phyloP scores from a whole-genome alignment of 1,140 invertebrate genomes.

The Anoplophora glabripennis region DNA sequence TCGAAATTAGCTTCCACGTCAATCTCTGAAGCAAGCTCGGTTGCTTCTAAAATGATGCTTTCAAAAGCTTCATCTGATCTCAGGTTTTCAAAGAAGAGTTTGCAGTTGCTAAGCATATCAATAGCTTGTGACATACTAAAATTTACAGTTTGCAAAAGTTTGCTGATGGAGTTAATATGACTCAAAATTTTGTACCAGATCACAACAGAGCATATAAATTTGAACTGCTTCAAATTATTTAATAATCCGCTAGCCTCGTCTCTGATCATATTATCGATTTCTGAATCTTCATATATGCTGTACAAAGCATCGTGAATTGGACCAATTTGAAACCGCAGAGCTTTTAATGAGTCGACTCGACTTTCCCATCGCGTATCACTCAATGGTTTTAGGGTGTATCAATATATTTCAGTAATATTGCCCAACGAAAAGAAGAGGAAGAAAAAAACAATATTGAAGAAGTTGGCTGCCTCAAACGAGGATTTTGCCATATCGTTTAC shows the following conservation, averaged over 20 bases:
- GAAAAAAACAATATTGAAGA: conserved; percentile 39
- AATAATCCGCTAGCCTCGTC: conserved; percentile 14
- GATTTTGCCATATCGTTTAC: conserved; percentile 33
- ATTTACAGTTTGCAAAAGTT: conserved; percentile 22
- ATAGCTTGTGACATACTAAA: too few relatives aligned
- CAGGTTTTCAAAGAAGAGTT: too few relatives aligned
- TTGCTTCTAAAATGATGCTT: too few relatives aligned
- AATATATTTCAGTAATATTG: conserved; percentile 25
- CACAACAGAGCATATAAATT: conserved; percentile 22
- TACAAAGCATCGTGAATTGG: conserved; percentile 28
- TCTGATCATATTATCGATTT: conserved; percentile 12
- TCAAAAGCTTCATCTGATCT: too few relatives aligned
- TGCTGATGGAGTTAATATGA: conserved; percentile 23
- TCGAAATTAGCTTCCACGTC: too few relatives aligned
- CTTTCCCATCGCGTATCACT: conserved; percentile 41
- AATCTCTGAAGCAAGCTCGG: too few relatives aligned
- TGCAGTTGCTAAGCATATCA: too few relatives aligned
- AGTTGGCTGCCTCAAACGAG: conserved; percentile 19
- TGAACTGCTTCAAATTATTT: conserved; percentile 20
- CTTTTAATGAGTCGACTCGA: conserved; percentile 30
- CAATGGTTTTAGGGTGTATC: conserved; percentile 36
- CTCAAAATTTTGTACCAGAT: conserved; percentile 22
- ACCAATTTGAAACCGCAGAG: conserved; percentile 26
- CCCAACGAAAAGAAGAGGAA: conserved; percentile 38
- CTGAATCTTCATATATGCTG: conserved; percentile 19